These are phyloP conservation scores for Escarpia spicata DNA, from an alignment of 2,888 invertebrate species.

Conservation along the genomic window DNA sequence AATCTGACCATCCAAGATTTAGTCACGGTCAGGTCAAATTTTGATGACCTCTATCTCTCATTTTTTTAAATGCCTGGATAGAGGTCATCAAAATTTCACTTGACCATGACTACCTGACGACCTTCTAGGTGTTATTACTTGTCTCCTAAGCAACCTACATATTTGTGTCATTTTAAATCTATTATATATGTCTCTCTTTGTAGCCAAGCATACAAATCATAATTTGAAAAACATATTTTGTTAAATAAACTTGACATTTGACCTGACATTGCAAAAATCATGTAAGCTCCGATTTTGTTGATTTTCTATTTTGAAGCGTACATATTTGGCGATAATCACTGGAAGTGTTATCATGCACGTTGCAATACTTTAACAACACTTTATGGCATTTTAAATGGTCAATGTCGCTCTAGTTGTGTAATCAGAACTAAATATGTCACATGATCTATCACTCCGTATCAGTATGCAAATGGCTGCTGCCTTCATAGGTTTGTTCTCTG, in stretches of 20 bases:
- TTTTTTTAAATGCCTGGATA: no score
- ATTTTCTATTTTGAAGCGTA: constrained; percentile 18
- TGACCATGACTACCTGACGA: neutral
- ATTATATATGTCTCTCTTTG: neutral
- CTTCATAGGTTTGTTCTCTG: no score
- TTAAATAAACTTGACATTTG: neutral
- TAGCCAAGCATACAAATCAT: constrained; percentile 8
- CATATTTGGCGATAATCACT: neutral
- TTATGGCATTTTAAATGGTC: constrained; percentile 8
- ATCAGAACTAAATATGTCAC: constrained; percentile 18
- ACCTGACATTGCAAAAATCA: constrained; percentile 21
- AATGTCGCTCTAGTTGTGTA: neutral
- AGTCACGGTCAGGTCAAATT: neutral
- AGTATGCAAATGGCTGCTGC: no score
- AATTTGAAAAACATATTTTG: constrained; percentile 1
- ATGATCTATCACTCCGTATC: neutral
- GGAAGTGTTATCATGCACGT: neutral
- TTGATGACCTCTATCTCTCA: no score
- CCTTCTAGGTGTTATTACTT: neutral
- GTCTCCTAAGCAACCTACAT: constrained; percentile 8
- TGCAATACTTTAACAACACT: neutral
- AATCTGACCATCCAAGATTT: neutral
- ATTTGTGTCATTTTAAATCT: neutral
- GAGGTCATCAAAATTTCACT: neutral
- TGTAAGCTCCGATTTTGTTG: neutral